Evolutionary conservation across 2,113 vertebrate genomes (phyloP).

Genomic region (Corythornis vintsioides): DNA sequence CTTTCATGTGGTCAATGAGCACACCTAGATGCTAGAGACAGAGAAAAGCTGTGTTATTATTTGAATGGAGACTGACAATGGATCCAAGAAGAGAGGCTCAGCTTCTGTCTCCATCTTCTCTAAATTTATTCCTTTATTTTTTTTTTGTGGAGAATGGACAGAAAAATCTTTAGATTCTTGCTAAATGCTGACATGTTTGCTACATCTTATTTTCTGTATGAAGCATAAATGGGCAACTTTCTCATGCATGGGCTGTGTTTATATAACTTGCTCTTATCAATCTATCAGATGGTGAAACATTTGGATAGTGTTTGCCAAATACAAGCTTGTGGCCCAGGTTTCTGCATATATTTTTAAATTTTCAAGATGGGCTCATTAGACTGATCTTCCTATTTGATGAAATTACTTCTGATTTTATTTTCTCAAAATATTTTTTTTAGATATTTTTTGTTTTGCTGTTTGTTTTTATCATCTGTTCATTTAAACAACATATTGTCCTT

Average conservation of each 20-base stretch:
- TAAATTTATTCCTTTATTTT: not conserved
- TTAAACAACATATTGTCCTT: not conserved
- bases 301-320: not conserved
- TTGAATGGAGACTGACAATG: not conserved
- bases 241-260: not conserved
- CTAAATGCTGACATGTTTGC: not conserved
- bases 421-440: not conserved
- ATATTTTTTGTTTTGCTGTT: not conserved
- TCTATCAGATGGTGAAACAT: not conserved
- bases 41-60: not conserved
- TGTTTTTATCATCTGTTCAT: not conserved
- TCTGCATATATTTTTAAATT: not conserved
- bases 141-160: not conserved
- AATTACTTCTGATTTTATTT: not conserved
- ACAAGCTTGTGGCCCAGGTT: not conserved
- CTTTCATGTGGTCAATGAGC: not conserved
- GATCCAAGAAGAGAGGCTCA: not conserved
- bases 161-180: not conserved
- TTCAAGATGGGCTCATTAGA: not conserved
- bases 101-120: not conserved
- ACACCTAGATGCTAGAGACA: not conserved
- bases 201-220: not conserved
- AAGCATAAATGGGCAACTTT: not conserved
- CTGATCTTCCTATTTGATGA: not conserved
- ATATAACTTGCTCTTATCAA: not conserved